Evolutionary conservation across 2,888 invertebrate species (phyloP).

Genomic region (Drosophila neonasuta): DNA sequence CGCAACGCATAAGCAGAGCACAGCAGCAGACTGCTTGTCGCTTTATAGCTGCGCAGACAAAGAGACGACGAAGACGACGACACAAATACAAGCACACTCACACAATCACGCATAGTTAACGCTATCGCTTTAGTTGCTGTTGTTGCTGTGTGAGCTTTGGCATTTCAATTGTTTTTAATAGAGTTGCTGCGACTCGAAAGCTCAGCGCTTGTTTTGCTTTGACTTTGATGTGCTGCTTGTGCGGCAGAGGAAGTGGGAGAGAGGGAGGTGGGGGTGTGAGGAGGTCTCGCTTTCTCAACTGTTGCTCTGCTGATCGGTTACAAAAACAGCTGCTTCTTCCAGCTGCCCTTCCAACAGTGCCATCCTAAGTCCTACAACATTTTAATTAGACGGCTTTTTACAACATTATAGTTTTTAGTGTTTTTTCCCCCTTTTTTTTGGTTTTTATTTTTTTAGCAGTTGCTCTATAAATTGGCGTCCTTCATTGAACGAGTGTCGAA

Average conservation of each 20-base stretch:
- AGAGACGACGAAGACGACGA: constrained; percentile 29
- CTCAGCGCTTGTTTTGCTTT: constrained; percentile 57
- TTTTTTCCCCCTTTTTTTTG: constrained; percentile 25
- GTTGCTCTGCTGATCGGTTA: constrained; percentile 2
- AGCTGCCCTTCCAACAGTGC: constrained; percentile 2
- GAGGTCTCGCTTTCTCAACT: constrained; percentile 7
- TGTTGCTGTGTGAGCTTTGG: constrained; percentile 34
- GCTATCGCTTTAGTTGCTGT: constrained; percentile 1
- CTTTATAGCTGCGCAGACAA: constrained; percentile 37
- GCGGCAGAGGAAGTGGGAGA: constrained; percentile 60
- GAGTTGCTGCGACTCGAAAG: constrained; percentile 39
- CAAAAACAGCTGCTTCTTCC: constrained; percentile 11
- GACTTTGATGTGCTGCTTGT: neutral
- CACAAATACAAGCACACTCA: neutral
- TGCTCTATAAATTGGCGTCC: constrained; percentile 81
- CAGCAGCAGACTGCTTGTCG: constrained; percentile 63
- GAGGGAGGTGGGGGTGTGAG: neutral
- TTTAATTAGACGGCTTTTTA: constrained; percentile 71
- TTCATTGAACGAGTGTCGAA: constrained; percentile 78
- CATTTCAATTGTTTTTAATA: constrained; percentile 67
- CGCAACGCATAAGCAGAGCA: neutral
- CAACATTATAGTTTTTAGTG: constrained; percentile 48
- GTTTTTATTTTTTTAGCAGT: neutral
- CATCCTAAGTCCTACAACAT: constrained; percentile 46
- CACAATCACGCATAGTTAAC: neutral